These are phyloP conservation scores for Lepisosteus oculatus DNA, from an alignment of 2,113 vertebrate species.

Conservation along the genomic window DNA sequence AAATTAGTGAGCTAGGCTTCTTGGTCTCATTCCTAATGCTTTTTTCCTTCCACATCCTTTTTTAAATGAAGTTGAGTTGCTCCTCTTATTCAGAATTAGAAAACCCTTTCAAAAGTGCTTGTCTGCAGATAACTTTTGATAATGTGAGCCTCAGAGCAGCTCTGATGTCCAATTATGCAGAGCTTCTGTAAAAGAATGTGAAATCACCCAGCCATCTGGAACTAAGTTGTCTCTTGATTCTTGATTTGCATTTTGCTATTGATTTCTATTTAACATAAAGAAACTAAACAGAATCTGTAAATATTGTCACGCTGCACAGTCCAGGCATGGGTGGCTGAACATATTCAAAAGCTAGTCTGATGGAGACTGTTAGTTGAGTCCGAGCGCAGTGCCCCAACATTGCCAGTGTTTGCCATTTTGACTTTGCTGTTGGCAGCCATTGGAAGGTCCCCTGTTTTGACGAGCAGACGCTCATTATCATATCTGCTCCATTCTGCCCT, in stretches of 20 bases:
- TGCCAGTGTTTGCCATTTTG: neutral
- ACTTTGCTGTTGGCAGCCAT: neutral
- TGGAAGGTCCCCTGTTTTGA: neutral
- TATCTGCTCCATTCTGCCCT: neutral
- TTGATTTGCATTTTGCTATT: neutral
- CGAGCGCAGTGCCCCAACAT: neutral
- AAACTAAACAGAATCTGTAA: neutral
- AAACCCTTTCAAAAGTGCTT: neutral
- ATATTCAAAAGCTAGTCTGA: neutral
- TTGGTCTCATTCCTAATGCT: neutral
- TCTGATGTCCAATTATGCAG: neutral
- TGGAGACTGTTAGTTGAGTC: neutral
- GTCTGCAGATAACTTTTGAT: neutral
- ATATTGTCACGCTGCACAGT: neutral
- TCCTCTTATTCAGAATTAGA: neutral
- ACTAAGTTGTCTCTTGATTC: slow-evolving; percentile 24
- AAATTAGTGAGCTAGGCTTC: neutral
- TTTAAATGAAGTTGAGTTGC: no score
- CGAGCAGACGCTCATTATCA: neutral
- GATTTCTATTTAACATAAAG: neutral
- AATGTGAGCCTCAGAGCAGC: neutral
- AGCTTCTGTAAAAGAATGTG: neutral
- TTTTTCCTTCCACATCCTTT: no score
- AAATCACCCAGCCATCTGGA: slow-evolving; percentile 30
- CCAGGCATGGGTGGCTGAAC: no score